These are phyloP conservation scores for Sebastes vulpes DNA, from an alignment of 2,797 vertebrate genomes.

Conservation along the genomic window DNA sequence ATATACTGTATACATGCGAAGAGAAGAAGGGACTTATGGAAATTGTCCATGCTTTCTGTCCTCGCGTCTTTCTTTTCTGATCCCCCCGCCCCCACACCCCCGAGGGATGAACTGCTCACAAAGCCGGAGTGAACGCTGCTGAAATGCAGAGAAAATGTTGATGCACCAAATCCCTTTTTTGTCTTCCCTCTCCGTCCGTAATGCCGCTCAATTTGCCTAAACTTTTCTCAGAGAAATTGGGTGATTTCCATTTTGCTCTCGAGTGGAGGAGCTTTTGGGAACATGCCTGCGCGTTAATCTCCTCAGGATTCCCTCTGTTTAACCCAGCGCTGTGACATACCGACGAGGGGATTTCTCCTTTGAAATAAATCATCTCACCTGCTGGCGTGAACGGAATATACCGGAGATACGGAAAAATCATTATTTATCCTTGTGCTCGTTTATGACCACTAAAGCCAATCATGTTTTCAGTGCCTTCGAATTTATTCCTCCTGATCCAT, in stretches of 20 bases:
- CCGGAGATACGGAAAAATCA: constrained; percentile 32
- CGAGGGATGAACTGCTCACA: constrained; percentile 46
- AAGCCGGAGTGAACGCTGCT: constrained; percentile 49
- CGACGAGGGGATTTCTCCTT: constrained; percentile 35
- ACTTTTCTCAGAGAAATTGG: constrained; percentile 72
- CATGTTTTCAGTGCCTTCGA: constrained; percentile 18
- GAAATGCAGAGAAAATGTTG: constrained; percentile 60
- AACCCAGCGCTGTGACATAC: constrained; percentile 30
- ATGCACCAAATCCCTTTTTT: constrained; percentile 58
- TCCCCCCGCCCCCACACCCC: constrained; percentile 5
- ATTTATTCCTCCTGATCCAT: constrained; percentile 26
- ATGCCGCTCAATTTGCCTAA: constrained; percentile 58
- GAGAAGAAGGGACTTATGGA: constrained; percentile 43
- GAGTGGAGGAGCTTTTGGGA: constrained; percentile 49
- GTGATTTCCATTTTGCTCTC: constrained; percentile 70
- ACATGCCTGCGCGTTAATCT: constrained; percentile 62
- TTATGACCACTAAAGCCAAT: constrained; percentile 48
- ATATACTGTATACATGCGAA: constrained; percentile 4
- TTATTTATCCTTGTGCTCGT: constrained; percentile 48
- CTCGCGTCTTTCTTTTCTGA: constrained; percentile 28
- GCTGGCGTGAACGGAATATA: constrained; percentile 36
- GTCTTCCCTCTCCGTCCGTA: constrained; percentile 33
- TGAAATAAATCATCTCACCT: constrained; percentile 50
- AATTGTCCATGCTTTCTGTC: constrained; percentile 45
- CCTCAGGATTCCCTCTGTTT: constrained; percentile 50